Percentiles rank a stretch among this genome's conserved stretches.
phyloP scores from a whole-genome alignment of 2,797 vertebrate genomes.

The Fistularia commersonii region DNA sequence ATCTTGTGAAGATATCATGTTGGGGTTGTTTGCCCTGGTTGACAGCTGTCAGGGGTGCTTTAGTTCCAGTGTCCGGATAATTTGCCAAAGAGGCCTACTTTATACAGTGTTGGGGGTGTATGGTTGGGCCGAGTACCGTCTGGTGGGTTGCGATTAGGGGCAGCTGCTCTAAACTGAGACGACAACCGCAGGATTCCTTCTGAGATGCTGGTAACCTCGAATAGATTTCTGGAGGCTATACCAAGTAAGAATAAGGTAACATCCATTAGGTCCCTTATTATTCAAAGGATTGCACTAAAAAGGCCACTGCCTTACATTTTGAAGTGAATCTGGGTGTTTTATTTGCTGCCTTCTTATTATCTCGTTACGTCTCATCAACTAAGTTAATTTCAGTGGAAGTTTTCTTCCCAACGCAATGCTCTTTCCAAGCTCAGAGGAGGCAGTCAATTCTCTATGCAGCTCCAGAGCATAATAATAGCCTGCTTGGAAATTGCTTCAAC shows the following conservation, averaged over 20 bases:
- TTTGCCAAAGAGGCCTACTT: constrained; percentile 71
- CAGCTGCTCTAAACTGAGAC: constrained; percentile 64
- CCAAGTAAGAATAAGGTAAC: constrained; percentile 26
- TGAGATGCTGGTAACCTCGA: constrained; percentile 39
- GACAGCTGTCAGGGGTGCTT: constrained; percentile 76
- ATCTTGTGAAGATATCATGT: constrained; percentile 15
- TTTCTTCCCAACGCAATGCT: neutral
- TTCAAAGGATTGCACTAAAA: constrained; percentile 9
- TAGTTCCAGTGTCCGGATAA: constrained; percentile 57
- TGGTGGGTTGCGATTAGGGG: constrained; percentile 60
- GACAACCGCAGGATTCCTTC: constrained; percentile 63
- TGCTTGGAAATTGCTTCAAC: constrained; percentile 15
- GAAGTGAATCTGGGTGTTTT: too few relatives aligned
- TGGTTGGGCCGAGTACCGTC: constrained; percentile 26
- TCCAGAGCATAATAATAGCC: constrained; percentile 5
- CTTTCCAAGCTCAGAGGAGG: constrained; percentile 19
- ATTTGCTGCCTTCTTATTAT: constrained; percentile 11
- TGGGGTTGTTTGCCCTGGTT: constrained; percentile 54
- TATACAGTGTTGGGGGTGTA: constrained; percentile 33
- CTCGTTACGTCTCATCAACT: constrained; percentile 8
- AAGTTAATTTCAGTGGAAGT: constrained; percentile 10
- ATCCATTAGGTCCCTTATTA: constrained; percentile 17
- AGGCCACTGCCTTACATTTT: constrained; percentile 10
- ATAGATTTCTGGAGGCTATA: constrained; percentile 32
- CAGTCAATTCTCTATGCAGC: constrained; percentile 8